Evolutionary conservation across 1,140 invertebrate genomes (phyloP), one percentile per base, ranked within the genome.

Genomic region (Bemisia tabaci): DNA sequence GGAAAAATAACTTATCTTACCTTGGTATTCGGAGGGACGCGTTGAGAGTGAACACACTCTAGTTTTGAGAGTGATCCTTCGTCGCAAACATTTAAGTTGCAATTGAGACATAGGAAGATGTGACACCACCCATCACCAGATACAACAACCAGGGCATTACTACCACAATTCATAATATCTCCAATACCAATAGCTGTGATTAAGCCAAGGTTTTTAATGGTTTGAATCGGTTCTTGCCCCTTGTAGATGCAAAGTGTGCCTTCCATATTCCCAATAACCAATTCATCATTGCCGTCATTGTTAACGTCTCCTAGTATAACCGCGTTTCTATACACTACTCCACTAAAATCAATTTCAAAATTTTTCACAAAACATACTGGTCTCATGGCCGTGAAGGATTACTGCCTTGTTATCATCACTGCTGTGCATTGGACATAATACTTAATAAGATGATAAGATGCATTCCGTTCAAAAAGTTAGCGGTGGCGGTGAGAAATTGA

Each of bases 11-110:
- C n/a, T n/a, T n/a, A n/a, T n/a, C n/a, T 66, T 74, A 84, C 80
- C 79, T 90, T 90, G 2, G 85, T 82, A 78, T 91, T 91, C 0
- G 88, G 82, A 66, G 87, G 87, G 61, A 92, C 83, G 75, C 87
- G 79, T 77, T 91, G 89, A 59, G 80, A 78, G 75, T 90, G 87
- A 62, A 85, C 80, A 64, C 84, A 77, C 73, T 81, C 75, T 73
- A 80, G 76, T 78, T 80, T 79, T 61, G 77, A 75, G 71, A 69
- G 70, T 2, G 33, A 68, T 68, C 79, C 77, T 63, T 67, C 74
- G 0, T 64, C 66, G 67, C 70, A 72, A 65, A 75, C 74, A 66
- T 66, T 68, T 67, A 77, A 74, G 61, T 79, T 75, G 24, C 70
- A 70, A 70, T 66, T 71, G 39, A 71, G 70, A 70, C 79, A 78